phyloP scores from a whole-genome alignment of 1,140 invertebrate species.

The Trypoxylus dichotomus region DNA sequence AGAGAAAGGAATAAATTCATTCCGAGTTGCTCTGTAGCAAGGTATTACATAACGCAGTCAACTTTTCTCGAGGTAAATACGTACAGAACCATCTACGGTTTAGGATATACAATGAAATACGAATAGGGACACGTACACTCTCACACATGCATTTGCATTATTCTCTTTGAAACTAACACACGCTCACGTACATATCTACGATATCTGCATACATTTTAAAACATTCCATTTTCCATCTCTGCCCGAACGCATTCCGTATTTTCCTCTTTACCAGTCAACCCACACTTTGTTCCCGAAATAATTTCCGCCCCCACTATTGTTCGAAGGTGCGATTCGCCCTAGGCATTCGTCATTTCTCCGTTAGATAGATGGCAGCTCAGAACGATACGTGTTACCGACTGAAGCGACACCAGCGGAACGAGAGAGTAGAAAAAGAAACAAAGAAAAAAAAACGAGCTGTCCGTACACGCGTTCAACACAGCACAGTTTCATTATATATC shows the following conservation, averaged over 20 bases:
- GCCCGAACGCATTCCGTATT: not conserved
- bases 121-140: not conserved
- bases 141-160: not conserved
- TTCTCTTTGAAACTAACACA: not conserved
- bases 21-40: no score
- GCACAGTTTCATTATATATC: conserved; percentile 24
- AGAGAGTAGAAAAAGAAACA: not conserved
- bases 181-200: not conserved
- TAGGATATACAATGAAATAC: conserved; percentile 3
- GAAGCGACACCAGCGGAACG: conserved; percentile 11
- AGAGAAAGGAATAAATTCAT: no score
- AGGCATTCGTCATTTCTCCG: conserved; percentile 24
- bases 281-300: conserved; percentile 10
- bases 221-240: conserved; percentile 1
- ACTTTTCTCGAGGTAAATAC: not conserved
- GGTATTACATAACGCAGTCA: no score
- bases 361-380: conserved; percentile 23
- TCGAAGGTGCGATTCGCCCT: conserved; percentile 17
- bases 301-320: conserved; percentile 16
- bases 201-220: conserved; percentile 1
- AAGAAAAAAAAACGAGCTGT: conserved; percentile 7
- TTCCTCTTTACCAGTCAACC: conserved; percentile 10
- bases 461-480: conserved; percentile 15
- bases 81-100: not conserved
- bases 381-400: conserved; percentile 9